These are phyloP conservation scores for Pseudomyrmex cubaensis DNA, from an alignment of 1,140 invertebrate species.

Conservation along the genomic window DNA sequence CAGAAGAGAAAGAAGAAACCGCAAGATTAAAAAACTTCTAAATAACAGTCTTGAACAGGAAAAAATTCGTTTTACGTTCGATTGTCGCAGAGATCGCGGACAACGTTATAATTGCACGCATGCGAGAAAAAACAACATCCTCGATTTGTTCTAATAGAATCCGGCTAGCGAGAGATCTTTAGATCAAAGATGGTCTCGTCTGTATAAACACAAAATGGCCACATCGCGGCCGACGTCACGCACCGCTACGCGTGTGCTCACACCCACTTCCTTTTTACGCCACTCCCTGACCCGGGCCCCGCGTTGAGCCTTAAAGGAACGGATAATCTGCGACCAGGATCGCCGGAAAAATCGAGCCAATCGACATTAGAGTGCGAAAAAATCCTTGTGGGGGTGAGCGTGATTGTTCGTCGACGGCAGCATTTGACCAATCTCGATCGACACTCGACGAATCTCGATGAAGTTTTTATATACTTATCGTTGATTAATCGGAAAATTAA, in stretches of 20 bases:
- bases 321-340: slow-evolving; percentile 37
- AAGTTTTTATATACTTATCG: background rate
- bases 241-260: slow-evolving; percentile 84
- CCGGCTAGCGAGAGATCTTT: slow-evolving; percentile 34
- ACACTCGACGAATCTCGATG: background rate
- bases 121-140: background rate
- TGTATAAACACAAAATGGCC: slow-evolving; percentile 81
- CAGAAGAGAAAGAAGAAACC: slow-evolving; percentile 3
- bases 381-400: slow-evolving; percentile 6
- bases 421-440: background rate
- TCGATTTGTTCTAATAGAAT: slow-evolving; percentile 36
- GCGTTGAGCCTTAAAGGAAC: slow-evolving; percentile 38
- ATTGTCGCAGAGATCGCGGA: background rate
- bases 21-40: background rate
- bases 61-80: background rate
- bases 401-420: slow-evolving; percentile 3
- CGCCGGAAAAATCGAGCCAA: slow-evolving; percentile 61
- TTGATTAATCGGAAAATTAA: slow-evolving; percentile 3
- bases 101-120: background rate
- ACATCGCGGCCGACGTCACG: slow-evolving; percentile 81
- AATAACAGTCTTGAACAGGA: too few relatives aligned
- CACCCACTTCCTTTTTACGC: slow-evolving; percentile 86
- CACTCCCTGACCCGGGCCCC: slow-evolving; percentile 81
- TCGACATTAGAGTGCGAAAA: slow-evolving; percentile 31
- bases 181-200: slow-evolving; percentile 81